Base-by-base conservation (phyloP, 2,888 invertebrate species). In the Parascotia fuliginaria region DNA sequence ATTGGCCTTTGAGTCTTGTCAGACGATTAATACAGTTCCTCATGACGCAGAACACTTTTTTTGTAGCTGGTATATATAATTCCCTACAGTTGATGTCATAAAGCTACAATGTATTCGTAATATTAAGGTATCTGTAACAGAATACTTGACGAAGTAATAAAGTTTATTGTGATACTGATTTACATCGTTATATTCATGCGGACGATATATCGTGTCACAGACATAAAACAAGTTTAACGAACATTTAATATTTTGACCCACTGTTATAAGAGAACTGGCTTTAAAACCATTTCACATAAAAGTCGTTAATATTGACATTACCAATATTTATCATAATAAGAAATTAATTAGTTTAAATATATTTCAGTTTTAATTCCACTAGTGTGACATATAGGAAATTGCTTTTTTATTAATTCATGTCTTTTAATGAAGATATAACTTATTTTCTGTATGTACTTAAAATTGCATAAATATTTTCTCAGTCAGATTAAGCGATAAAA, bases 271-370 rank as follows among this genome's bases (percentile, higher is more conserved):
- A 32, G 34, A 46, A 46, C 55, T 44, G 49, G 11, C 14, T 46
- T 14, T 3, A 38, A 46, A 49, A 49, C 37, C 36, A 37, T 47
- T 55, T 42, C 38, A 42, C 14, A 46, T 48, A 28, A 33, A 55
- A 24, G 29, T 38, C 46, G 13, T 41, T 50, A 54, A 34, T 50
- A 34, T 29, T n/a, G 39, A 45, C 24, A 15, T 42, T 14, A 11
- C 37, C 11, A 19, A 36, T 62, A 40, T 51, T 61, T 42, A 47
- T 45, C 22, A 24, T 5, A 13, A 13, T 15, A 27, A 7, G n/a
- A 11, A 0, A 37, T 19, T 37, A 12, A 38, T 15, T 38, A n/a
- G 15, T 5, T 9, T n/a, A n/a, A n/a, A 4, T 29, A 29, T 1
- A 24, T 24, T 24, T 24, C 7, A 6, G 7, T 24, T 24, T 24